Base-by-base conservation (phyloP, 2,888 invertebrate genomes). In the Cantharis nigra region DNA sequence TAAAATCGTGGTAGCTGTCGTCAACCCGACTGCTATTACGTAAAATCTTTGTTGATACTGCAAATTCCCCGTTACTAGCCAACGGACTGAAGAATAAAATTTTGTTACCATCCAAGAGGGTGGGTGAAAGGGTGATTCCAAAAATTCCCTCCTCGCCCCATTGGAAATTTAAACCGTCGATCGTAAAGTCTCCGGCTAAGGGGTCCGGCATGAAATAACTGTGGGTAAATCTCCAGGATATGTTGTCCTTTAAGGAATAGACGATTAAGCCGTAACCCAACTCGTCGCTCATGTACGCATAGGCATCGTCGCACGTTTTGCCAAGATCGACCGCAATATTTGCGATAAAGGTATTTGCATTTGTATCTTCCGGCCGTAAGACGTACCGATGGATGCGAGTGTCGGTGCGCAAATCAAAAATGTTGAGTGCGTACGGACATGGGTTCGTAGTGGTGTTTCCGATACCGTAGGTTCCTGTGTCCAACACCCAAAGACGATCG, bases 161-260 rank as follows among this genome's bases (percentile, higher is more conserved):
- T 87, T 96, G 95, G 91, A 95, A 96, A 86, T 95, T 95, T 11
- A 96, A 88, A 0, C 95, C 95, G 5, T 92, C 95, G 78, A 95
- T 92, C 84, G 94, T 94, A 87, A 93, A 95, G 84, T 95, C 94
- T 7, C 95, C 95, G 16, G 91, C 90, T 3, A 96, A 88, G 0
- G 96, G 96, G 86, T 96, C 96, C 0, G 96, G 95, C 89, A 93
- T 91, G 89, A 96, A 96, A 87, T 90, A 96, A 81, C 94, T 93
- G 85, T 96, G 96, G 11, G 90, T 90, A 84, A 95, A 92, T 80
- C 96, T 91, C 96, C 96, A 96, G 0, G 95, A 95, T 81, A 90
- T 93, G 85, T 96, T 93, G 80, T 91, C 90, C 84, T 92, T 91
- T 92, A 93, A 94, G 0, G 95, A 95, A 86, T 96, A 96, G 1